Base-by-base conservation (phyloP, 2,113 vertebrate genomes). In the Salminus brasiliensis region DNA sequence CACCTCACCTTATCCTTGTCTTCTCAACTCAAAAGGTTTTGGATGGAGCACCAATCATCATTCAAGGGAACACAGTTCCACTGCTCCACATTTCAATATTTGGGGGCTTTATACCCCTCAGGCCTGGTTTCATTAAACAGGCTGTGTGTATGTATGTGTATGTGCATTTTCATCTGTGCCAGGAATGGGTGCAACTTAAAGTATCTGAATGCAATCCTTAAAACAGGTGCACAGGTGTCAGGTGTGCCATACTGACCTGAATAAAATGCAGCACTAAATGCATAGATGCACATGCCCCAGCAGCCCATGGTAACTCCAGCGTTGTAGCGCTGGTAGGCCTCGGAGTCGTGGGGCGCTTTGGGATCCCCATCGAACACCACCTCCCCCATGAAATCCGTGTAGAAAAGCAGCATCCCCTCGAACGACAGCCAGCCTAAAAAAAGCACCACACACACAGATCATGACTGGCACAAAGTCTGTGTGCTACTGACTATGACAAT, bases 231-330 rank as follows among this genome's bases (percentile, higher is more conserved):
- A 36, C 60, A 21, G 60, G 60, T 65, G 29, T 34, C 18, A n/a
- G 18, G 60, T 72, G 41, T 21, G 5, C 29, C 30, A 1, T n/a
- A 69, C 76, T 85, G 86, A 98, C 98, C 98, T 95, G 98, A 98
- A 87, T 99, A 99, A 84, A 98, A 93, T 83, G 98, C 97, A 18
- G 98, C 97, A 76, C 97, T 99, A 92, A 98, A 99, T 83, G 98
- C 97, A 63, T 98, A 98, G 89, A 98, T 95, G 88, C 98, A 99
- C 97, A 99, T 96, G 2, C 97, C 98, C 98, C 98, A 99, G 93
- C 98, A 99, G 88, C 98, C 97, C 96, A 96, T 94, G 89, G 93
- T 97, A 74, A 99, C 96, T 1, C 98, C 98, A 1, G 95, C 92
- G 55, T 96, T 99, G 93, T 99, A 99, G 60, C 92, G 96, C 85